Conservation (phyloP, 2,113 vertebrate species). For the Pluvianellus socialis region DNA sequence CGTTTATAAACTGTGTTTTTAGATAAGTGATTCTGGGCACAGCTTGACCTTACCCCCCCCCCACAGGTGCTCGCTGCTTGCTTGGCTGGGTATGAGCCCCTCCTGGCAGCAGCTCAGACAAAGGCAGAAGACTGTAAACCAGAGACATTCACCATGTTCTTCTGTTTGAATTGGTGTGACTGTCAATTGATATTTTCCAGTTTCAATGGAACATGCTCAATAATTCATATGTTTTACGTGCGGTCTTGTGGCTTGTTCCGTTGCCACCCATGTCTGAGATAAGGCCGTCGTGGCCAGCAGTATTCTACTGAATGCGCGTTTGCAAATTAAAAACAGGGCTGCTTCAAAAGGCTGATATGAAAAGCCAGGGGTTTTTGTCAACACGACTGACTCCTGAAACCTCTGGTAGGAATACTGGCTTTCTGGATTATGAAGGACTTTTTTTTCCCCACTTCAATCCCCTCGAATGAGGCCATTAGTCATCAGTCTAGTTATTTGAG, state of each 20-base stretch:
- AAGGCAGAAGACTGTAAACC: neutral
- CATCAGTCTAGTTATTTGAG: neutral
- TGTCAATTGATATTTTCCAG: neutral
- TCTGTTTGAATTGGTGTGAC: neutral
- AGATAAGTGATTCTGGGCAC: neutral
- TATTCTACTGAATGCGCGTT: neutral
- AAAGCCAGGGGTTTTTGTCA: neutral
- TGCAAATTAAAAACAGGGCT: neutral
- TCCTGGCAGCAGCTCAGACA: neutral
- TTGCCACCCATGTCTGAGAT: neutral
- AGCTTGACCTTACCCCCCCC: neutral
- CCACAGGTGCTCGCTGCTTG: accelerated
- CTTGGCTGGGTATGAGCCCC: neutral
- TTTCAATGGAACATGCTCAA: neutral
- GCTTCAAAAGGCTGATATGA: neutral
- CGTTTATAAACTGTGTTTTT: neutral
- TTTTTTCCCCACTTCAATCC: neutral
- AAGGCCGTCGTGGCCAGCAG: neutral
- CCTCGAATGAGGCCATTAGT: neutral
- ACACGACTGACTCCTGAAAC: neutral
- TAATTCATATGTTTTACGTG: slow-evolving; percentile 6
- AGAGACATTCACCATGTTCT: neutral
- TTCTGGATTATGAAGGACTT: neutral
- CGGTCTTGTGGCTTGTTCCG: neutral
- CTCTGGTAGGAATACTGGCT: neutral